Evolutionary conservation across 2,797 vertebrate species (phyloP), one percentile per base, ranked within the genome.

Genomic region (Hemibagrus guttatus): DNA sequence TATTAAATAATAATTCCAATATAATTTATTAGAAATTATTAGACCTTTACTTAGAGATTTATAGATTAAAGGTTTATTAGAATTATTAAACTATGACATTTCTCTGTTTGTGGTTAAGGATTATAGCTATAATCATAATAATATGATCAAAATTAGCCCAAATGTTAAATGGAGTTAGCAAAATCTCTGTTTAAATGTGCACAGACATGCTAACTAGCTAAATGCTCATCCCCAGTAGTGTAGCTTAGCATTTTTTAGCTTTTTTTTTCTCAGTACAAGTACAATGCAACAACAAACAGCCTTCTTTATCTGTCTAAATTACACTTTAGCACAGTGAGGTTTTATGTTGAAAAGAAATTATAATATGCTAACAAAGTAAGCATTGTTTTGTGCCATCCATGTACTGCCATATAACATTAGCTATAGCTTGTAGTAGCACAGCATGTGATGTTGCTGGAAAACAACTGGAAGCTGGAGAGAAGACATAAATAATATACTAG

Each of bases 401-500:
- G 46, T 2, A 26, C 71, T 49, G 31, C 28, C 54, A 61, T 13
- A 17, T 35, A 35, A 54, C 17, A 78, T 31, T 78, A 49, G 46
- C 7, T 6, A 78, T 59, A 35, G 76, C 56, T 80, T 59, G 31
- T 35, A 21, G 26, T 58, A 59, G n/a, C 14, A 80, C 31, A 42
- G 56, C 35, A 56, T 52, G 72, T 42, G 75, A 78, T 31, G 76
- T 42, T 80, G 54, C 21, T 31, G 31, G 23, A 59, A 59, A 39
- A 39, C 31, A 26, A 58, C 4, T 58, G 52, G 54, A 28, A 58
- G 54, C 6, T 35, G 28, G 6, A 59, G 76, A 59, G 39, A 79
- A 59, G 21, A 23, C 23, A 78, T 78, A 59, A 59, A 79, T 23
- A 59, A 79, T 58, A 79, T 19, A 79, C 75, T 78, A 39, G 31